Percentiles rank a stretch among this genome's conserved stretches.
phyloP scores from a whole-genome alignment of 2,113 vertebrate genomes.

The Heptranchias perlo region DNA sequence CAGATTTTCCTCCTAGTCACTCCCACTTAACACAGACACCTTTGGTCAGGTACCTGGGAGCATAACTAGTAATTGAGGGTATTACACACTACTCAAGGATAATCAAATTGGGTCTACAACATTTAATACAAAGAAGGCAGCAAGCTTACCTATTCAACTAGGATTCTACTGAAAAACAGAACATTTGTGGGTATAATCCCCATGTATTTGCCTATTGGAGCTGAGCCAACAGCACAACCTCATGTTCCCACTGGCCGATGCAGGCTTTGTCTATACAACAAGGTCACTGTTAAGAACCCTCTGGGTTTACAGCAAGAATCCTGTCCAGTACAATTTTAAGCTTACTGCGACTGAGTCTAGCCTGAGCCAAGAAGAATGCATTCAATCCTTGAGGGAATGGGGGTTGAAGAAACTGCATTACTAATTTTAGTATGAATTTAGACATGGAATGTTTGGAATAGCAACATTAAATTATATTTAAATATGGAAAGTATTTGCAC shows the following conservation, averaged over 20 bases:
- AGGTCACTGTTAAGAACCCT: not conserved
- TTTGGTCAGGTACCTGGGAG: not conserved
- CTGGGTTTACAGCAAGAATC: not conserved
- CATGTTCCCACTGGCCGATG: not conserved
- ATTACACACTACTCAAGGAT: no score
- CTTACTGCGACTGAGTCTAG: not conserved
- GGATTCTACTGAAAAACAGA: not conserved
- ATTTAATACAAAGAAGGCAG: not conserved
- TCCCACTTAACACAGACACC: no score
- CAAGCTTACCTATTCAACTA: not conserved
- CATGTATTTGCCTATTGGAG: not conserved
- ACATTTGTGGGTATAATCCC: not conserved
- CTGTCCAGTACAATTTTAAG: not conserved
- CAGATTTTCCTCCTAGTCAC: no score
- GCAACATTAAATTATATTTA: not conserved
- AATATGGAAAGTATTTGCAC: not conserved
- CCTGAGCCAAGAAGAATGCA: not conserved
- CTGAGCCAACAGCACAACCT: not conserved
- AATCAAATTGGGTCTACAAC: no score
- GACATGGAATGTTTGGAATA: not conserved
- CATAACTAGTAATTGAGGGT: not conserved
- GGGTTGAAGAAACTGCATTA: not conserved
- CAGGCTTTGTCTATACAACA: not conserved
- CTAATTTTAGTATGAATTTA: conserved; percentile 14
- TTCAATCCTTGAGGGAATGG: not conserved